Percentiles rank a stretch among this genome's conserved stretches.
Conservation (phyloP, 2,113 vertebrate genomes). For the Channa maculata region DNA sequence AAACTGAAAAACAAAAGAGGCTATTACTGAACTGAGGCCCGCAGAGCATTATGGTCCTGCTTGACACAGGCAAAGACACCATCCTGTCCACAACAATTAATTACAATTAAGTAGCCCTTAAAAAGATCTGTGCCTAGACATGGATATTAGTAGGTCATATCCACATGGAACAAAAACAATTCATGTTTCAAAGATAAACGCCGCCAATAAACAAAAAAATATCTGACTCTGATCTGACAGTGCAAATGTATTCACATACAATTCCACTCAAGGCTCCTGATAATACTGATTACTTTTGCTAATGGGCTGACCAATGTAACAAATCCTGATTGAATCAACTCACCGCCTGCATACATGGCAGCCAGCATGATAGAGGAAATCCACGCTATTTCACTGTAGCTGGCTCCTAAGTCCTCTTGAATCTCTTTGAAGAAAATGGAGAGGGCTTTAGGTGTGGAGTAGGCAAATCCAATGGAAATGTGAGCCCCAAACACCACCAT, state of each 20-base stretch:
- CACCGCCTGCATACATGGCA: constrained; percentile 85
- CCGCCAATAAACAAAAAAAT: not conserved
- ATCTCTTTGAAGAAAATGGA: constrained; percentile 89
- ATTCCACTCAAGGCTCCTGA: not conserved
- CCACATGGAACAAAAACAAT: not conserved
- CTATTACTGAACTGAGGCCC: not conserved
- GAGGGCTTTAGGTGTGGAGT: constrained; percentile 86
- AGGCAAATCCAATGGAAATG: constrained; percentile 86
- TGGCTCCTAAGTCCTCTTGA: constrained; percentile 84
- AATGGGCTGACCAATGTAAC: not conserved
- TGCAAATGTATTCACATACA: not conserved
- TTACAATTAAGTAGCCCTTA: not conserved
- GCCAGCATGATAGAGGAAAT: constrained; percentile 87
- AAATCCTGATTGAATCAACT: constrained; percentile 58
- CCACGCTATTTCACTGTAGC: constrained; percentile 84
- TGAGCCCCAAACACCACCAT: constrained; percentile 84
- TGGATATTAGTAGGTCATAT: not conserved
- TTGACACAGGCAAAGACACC: not conserved
- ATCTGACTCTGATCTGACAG: not conserved
- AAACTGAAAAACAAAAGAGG: not conserved
- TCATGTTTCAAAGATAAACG: not conserved
- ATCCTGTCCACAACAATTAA: not conserved
- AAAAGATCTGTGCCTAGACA: not conserved
- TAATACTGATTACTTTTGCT: not conserved
- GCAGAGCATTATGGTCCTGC: not conserved